Percentiles rank a stretch among this genome's conserved stretches.
Conservation (phyloP, 2,888 invertebrate genomes). For the Octonoba sinensis region DNA sequence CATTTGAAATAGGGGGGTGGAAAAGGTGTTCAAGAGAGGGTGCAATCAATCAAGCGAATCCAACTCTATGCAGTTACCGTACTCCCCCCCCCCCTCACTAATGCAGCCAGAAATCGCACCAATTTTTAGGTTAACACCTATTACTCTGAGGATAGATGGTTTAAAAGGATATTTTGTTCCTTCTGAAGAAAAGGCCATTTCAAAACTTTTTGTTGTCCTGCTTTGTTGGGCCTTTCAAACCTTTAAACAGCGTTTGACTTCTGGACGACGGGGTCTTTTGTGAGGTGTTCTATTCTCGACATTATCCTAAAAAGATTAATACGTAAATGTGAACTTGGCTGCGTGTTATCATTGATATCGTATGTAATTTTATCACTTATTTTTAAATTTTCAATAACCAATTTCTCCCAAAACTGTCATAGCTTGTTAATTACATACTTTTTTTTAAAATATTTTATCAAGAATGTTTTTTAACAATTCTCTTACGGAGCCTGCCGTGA, state of each 20-base stretch:
- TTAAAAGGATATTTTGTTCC: constrained; percentile 36
- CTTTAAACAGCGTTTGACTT: background rate
- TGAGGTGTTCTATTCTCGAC: background rate
- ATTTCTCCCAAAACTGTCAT: too few relatives aligned
- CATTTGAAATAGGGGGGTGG: constrained; percentile 16
- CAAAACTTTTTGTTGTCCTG: constrained; percentile 1
- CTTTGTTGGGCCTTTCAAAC: constrained; percentile 26
- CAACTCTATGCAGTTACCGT: constrained; percentile 24
- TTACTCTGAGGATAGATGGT: constrained; percentile 56
- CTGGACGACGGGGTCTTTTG: background rate
- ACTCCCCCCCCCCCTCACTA: constrained; percentile 25
- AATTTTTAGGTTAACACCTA: constrained; percentile 61
- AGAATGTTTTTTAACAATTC: too few relatives aligned
- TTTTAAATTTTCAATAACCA: too few relatives aligned
- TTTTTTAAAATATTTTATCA: too few relatives aligned
- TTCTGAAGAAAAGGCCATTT: constrained; percentile 15
- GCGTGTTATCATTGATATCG: background rate
- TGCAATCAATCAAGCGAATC: constrained; percentile 56
- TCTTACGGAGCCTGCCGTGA: too few relatives aligned
- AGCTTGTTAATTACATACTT: too few relatives aligned
- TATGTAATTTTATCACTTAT: too few relatives aligned
- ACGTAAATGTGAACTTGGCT: background rate
- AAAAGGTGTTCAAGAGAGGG: constrained; percentile 15
- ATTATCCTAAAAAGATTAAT: background rate
- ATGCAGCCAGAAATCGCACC: constrained; percentile 53